Conservation (phyloP, 2,113 vertebrate genomes). For the Mormoops blainvillei region DNA sequence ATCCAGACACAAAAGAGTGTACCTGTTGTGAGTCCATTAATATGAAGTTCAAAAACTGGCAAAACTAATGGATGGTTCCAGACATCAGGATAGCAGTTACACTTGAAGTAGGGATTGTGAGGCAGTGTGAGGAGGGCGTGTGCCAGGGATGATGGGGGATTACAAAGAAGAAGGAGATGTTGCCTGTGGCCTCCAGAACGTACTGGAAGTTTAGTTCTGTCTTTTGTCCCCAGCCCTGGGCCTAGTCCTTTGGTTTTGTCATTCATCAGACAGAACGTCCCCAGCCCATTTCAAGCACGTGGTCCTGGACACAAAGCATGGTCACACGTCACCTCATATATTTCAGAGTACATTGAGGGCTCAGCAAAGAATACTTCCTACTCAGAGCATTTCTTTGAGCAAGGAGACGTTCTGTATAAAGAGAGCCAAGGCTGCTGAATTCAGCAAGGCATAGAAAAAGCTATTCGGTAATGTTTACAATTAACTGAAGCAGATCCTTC, state of each 20-base stretch:
- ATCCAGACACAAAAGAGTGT: not conserved
- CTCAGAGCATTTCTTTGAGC: not conserved
- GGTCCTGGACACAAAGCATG: not conserved
- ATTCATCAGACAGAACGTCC: not conserved
- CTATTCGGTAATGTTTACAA: not conserved
- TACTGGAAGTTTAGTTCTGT: not conserved
- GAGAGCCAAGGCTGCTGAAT: not conserved
- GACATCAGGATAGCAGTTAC: not conserved
- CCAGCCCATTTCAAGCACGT: not conserved
- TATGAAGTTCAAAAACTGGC: not conserved
- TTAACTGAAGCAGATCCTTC: not conserved
- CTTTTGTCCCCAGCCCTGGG: not conserved
- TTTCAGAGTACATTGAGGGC: not conserved
- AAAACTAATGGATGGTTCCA: fast-evolving
- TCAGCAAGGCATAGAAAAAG: not conserved
- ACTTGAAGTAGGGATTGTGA: not conserved
- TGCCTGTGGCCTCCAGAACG: not conserved
- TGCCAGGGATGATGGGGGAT: not conserved
- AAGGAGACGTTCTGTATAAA: not conserved
- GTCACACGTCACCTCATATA: not conserved
- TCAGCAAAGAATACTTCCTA: not conserved
- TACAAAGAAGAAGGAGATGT: not conserved
- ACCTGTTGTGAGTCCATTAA: not conserved
- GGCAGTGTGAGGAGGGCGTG: not conserved
- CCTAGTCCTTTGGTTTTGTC: not conserved